Evolutionary conservation across 2,113 vertebrate genomes (phyloP).

Genomic region (Gila orcuttii): DNA sequence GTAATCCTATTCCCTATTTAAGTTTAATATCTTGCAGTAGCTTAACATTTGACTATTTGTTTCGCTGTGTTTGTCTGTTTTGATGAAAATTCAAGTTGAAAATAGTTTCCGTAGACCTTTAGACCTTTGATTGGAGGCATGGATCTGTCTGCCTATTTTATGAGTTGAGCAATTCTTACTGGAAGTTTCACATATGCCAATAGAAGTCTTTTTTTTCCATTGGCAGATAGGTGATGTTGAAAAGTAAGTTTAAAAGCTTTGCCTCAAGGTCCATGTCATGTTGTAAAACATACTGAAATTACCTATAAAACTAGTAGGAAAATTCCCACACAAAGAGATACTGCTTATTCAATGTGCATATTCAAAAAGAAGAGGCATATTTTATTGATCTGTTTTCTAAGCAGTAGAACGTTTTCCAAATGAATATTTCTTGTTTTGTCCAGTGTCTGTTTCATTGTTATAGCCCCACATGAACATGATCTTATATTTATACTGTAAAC

Average conservation of each 20-base stretch:
- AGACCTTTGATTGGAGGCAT: background rate
- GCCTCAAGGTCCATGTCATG: background rate
- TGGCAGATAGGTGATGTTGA: background rate
- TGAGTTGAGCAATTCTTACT: constrained; percentile 8
- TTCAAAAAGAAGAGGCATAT: background rate
- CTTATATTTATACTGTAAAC: constrained; percentile 1
- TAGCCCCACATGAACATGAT: background rate
- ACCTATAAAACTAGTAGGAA: constrained; percentile 5
- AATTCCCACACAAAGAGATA: background rate
- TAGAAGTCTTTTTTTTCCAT: background rate
- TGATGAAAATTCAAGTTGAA: background rate
- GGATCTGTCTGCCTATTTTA: constrained; percentile 17
- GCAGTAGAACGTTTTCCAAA: background rate
- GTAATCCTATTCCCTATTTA: background rate
- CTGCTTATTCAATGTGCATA: too few relatives aligned
- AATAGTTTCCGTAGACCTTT: background rate
- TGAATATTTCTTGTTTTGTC: too few relatives aligned
- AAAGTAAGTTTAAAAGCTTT: background rate
- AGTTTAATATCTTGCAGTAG: background rate
- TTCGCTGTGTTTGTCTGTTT: background rate
- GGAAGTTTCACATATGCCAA: background rate
- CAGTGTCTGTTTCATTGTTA: background rate
- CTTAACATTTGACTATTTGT: background rate
- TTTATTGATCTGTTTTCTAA: background rate
- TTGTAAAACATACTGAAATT: background rate